These are phyloP conservation scores for Rhipidura dahli DNA, from an alignment of 2,113 vertebrate genomes.

Conservation along the genomic window DNA sequence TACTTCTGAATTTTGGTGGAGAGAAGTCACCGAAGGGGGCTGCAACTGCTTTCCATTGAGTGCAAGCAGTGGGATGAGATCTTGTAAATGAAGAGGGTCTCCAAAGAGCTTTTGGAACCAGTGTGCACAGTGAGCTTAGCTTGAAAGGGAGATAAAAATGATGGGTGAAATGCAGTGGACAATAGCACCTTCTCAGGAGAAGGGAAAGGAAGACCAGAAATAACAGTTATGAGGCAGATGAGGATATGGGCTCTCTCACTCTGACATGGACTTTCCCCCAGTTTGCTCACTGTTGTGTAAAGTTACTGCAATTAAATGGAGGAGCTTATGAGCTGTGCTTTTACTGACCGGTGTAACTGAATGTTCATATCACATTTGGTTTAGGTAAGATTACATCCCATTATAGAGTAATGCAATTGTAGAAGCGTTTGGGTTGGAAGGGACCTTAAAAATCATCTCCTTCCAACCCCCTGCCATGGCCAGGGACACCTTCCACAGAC, in stretches of 20 bases:
- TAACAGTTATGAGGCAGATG: not conserved
- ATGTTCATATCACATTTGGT: not conserved
- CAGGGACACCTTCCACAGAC: not conserved
- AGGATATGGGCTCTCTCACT: not conserved
- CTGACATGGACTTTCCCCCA: not conserved
- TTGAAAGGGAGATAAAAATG: not conserved
- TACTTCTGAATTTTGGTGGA: not conserved
- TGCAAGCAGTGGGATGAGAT: not conserved
- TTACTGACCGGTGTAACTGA: not conserved
- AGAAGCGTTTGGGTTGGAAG: not conserved
- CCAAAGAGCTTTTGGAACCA: not conserved
- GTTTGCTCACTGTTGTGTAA: not conserved
- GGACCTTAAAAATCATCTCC: not conserved
- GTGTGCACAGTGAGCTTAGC: not conserved
- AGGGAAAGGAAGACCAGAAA: not conserved
- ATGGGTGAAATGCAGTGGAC: not conserved
- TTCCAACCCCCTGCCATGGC: not conserved
- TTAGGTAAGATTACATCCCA: not conserved
- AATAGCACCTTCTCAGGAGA: not conserved
- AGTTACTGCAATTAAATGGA: not conserved
- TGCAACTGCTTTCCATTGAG: not conserved
- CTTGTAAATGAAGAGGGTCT: not conserved
- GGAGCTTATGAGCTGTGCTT: not conserved
- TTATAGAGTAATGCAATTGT: not conserved
- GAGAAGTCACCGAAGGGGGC: not conserved